phyloP scores from a whole-genome alignment of 2,888 invertebrate species.

The Sesia apiformis region DNA sequence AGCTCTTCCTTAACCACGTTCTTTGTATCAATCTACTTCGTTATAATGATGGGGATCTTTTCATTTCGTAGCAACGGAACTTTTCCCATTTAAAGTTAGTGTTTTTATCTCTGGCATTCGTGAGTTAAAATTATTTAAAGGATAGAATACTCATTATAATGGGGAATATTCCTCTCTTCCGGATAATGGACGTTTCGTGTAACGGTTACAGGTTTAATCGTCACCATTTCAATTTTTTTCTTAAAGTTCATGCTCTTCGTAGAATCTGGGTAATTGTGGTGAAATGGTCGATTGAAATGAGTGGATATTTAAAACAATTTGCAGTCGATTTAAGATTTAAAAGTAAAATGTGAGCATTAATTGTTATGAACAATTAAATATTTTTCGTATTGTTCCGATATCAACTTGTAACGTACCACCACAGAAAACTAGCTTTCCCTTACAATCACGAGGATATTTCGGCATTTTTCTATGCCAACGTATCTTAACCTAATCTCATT shows the following conservation, averaged over 20 bases:
- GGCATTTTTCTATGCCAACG: too few relatives aligned
- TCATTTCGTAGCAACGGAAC: slow-evolving; percentile 9
- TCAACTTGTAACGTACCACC: too few relatives aligned
- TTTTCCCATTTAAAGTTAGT: slow-evolving; percentile 22
- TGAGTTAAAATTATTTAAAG: slow-evolving; percentile 20
- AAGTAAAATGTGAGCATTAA: too few relatives aligned
- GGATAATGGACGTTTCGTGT: slow-evolving; percentile 32
- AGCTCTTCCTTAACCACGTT: background rate
- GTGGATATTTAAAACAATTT: too few relatives aligned
- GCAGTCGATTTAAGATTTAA: too few relatives aligned
- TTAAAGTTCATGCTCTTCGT: slow-evolving; percentile 1
- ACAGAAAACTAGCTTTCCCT: too few relatives aligned
- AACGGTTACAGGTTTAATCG: slow-evolving; percentile 22
- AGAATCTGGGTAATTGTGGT: slow-evolving; percentile 22
- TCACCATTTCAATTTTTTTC: slow-evolving; percentile 19
- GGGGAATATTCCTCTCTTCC: slow-evolving; percentile 6
- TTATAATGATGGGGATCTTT: slow-evolving; percentile 9
- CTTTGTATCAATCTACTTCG: slow-evolving; percentile 15
- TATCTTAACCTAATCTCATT: too few relatives aligned
- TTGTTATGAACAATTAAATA: too few relatives aligned
- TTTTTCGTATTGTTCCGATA: too few relatives aligned
- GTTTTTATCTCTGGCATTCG: slow-evolving; percentile 11
- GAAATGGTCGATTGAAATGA: slow-evolving; percentile 11
- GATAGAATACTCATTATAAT: slow-evolving; percentile 14
- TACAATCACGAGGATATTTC: too few relatives aligned